phyloP scores from a whole-genome alignment of 64 coral and sea anemone species.

The Montipora capricornis region DNA sequence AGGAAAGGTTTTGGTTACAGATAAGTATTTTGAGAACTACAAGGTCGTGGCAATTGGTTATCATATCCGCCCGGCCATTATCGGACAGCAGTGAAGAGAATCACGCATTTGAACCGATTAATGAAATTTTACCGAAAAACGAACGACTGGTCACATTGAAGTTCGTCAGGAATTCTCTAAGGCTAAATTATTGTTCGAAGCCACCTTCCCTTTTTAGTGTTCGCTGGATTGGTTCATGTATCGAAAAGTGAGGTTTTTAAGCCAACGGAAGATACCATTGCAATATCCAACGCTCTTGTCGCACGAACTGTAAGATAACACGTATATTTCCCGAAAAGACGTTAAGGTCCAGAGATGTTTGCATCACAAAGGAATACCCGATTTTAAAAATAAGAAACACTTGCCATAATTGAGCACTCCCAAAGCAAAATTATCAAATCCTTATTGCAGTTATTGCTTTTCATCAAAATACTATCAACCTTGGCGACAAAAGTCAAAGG shows the following conservation, averaged over 20 bases:
- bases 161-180: neutral
- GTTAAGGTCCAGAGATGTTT: neutral
- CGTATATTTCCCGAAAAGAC: neutral
- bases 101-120: neutral
- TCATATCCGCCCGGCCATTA: neutral
- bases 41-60: neutral
- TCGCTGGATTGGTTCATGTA: neutral
- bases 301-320: neutral
- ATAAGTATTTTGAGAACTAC: neutral
- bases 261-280: neutral
- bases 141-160: neutral
- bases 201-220: too few species aligned
- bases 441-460: neutral
- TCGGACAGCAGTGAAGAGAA: neutral
- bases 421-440: slow-evolving; percentile 19
- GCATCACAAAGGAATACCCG: neutral
- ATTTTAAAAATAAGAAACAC: slow-evolving; percentile 16
- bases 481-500: neutral
- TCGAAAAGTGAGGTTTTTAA: neutral
- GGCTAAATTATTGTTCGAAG: neutral
- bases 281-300: neutral
- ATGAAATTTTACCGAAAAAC: too few species aligned
- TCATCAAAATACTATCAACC: slow-evolving; percentile 40
- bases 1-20: slow-evolving; percentile 34
- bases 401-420: neutral